phyloP scores from a whole-genome alignment of 2,797 vertebrate species.

The Anomalospiza imberbis region DNA sequence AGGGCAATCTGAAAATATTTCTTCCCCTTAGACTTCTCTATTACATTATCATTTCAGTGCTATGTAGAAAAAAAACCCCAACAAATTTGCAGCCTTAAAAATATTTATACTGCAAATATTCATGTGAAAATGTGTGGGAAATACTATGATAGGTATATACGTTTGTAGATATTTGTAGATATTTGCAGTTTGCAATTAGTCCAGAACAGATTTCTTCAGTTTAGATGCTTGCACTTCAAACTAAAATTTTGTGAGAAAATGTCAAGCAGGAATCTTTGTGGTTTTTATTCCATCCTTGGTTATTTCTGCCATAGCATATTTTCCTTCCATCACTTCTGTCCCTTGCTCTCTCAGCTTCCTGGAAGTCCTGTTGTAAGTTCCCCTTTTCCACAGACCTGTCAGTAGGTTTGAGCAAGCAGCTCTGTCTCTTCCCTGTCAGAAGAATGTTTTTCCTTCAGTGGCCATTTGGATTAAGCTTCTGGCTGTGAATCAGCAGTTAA shows the following conservation, averaged over 20 bases:
- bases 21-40: not conserved
- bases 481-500: not conserved
- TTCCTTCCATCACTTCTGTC: not conserved
- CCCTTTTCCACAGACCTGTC: not conserved
- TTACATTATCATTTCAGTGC: not conserved
- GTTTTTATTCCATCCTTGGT: not conserved
- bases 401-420: not conserved
- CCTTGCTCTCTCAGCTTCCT: not conserved
- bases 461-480: not conserved
- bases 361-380: not conserved
- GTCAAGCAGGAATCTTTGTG: not conserved
- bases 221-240: not conserved
- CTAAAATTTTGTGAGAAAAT: not conserved
- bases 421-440: not conserved
- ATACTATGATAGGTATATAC: not conserved
- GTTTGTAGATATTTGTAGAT: not conserved
- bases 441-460: fast-evolving
- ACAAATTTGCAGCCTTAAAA: not conserved
- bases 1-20: not conserved
- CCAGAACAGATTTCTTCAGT: not conserved
- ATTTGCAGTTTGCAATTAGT: not conserved
- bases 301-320: not conserved
- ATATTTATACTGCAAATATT: not conserved
- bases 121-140: not conserved
- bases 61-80: not conserved